Evolutionary conservation across 2,113 vertebrate genomes (phyloP).

Genomic region (Empidonax traillii): DNA sequence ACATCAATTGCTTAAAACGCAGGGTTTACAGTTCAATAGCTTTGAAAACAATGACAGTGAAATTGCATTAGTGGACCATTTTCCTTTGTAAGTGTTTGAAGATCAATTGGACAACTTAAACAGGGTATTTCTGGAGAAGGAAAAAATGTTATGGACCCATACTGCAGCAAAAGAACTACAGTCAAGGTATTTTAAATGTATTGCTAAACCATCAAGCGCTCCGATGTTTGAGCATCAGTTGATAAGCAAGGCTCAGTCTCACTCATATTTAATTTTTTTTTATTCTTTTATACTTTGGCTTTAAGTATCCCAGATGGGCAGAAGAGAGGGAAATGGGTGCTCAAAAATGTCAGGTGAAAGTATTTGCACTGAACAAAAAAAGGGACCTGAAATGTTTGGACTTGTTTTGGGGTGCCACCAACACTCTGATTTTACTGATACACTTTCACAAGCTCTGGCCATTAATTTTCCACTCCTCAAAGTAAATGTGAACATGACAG

Average conservation of each 20-base stretch:
- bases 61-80: constrained; percentile 31
- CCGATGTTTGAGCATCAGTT: not conserved
- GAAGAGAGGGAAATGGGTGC: not conserved
- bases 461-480: not conserved
- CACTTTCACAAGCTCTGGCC: not conserved
- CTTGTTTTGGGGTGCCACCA: not conserved
- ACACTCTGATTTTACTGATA: not conserved
- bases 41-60: constrained; percentile 30
- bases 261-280: not conserved
- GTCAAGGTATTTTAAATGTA: not conserved
- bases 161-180: not conserved
- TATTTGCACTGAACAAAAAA: not conserved
- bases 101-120: not conserved
- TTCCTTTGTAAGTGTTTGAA: not conserved
- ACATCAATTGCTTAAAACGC: constrained; percentile 4
- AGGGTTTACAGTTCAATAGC: constrained; percentile 34
- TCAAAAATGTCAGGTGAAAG: not conserved
- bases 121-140: not conserved
- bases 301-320: not conserved
- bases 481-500: not conserved
- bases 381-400: not conserved
- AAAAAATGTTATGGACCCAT: not conserved
- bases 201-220: not conserved
- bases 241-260: not conserved
- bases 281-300: not conserved